Evolutionary conservation across 2,888 invertebrate genomes (phyloP).

Genomic region (Hydropsyche betteni): DNA sequence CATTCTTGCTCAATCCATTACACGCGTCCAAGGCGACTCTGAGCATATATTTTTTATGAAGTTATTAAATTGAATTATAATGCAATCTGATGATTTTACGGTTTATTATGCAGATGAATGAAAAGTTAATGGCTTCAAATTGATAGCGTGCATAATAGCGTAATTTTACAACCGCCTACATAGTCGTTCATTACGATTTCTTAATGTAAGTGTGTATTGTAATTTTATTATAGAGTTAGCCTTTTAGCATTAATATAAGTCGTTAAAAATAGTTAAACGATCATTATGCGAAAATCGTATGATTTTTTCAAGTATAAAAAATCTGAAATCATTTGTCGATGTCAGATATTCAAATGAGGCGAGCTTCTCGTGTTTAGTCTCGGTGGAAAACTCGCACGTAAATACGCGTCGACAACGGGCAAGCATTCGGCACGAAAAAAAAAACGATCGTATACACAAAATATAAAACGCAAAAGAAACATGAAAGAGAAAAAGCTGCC

Average conservation of each 20-base stretch:
- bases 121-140: conserved; percentile 25
- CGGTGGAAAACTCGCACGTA: background rate
- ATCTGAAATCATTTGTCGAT: too few species aligned
- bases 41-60: background rate
- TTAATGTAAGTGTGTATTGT: background rate
- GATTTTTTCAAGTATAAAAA: too few species aligned
- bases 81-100: conserved; percentile 24
- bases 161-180: conserved; percentile 26
- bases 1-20: too few species aligned
- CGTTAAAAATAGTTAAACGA: too few species aligned
- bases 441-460: background rate
- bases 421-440: too few species aligned
- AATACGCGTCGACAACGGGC: conserved; percentile 11
- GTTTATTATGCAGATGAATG: conserved; percentile 29
- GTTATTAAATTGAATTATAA: conserved; percentile 24
- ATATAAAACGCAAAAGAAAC: conserved; percentile 9
- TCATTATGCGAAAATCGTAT: too few species aligned
- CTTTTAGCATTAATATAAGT: too few species aligned
- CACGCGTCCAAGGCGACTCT: too few species aligned
- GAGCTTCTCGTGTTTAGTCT: conserved; percentile 10
- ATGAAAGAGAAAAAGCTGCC: too few species aligned
- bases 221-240: too few species aligned
- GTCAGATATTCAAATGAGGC: background rate
- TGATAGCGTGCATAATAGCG: conserved; percentile 31
- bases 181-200: conserved; percentile 15